phyloP scores from a whole-genome alignment of 2,797 vertebrate genomes.

The Buphagus erythrorhynchus region DNA sequence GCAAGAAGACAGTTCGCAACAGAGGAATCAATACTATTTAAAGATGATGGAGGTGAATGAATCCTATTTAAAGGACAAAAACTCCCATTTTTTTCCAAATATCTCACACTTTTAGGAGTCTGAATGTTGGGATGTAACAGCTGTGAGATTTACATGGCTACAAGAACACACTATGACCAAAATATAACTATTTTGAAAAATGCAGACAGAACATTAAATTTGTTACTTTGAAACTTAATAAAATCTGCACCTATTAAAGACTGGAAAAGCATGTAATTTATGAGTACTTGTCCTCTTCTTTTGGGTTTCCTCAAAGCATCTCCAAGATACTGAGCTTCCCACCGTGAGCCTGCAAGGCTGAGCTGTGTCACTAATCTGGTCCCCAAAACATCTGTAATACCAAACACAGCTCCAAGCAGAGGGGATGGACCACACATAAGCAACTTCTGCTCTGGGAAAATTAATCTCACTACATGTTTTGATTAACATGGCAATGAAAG shows the following conservation, averaged over 20 bases:
- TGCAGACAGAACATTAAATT: background rate
- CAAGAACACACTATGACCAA: background rate
- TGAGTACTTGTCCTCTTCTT: background rate
- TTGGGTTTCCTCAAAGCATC: background rate
- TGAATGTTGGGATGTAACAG: background rate
- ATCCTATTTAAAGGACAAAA: background rate
- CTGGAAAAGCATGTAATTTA: background rate
- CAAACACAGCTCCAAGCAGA: background rate
- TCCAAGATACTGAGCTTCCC: background rate
- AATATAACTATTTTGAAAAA: background rate
- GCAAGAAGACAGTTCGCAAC: background rate
- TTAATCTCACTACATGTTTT: background rate
- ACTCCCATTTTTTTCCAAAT: rapidly evolving
- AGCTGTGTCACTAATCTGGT: rapidly evolving
- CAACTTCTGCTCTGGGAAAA: background rate
- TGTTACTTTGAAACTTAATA: background rate
- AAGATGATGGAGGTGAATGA: background rate
- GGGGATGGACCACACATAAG: background rate
- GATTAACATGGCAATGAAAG: slow-evolving; percentile 1
- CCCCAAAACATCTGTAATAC: background rate
- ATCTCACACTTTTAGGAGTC: background rate
- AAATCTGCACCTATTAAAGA: background rate
- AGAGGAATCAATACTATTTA: background rate
- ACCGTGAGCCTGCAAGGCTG: background rate
- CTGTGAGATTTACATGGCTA: background rate